These are phyloP conservation scores for Vulpes vulpes DNA, from an alignment of 2,113 vertebrate species.

Conservation along the genomic window DNA sequence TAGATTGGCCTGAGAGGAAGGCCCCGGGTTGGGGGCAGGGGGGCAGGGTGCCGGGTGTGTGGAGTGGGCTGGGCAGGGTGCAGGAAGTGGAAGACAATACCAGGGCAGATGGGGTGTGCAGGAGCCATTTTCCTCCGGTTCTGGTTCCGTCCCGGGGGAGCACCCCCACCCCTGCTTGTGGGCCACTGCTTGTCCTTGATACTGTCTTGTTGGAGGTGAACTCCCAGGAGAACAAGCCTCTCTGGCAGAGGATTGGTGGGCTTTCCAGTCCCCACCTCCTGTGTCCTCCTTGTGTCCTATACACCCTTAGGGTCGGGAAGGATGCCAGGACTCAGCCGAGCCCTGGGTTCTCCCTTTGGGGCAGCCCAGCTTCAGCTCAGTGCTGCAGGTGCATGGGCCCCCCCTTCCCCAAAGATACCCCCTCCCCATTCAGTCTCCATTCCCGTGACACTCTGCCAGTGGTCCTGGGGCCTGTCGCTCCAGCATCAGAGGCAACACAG, in stretches of 20 bases:
- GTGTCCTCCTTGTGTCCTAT: not conserved
- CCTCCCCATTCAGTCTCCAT: no score
- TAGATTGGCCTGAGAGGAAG: not conserved
- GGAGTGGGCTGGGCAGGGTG: not conserved
- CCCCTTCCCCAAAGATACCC: fast-evolving
- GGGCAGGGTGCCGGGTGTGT: fast-evolving
- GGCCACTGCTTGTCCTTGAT: not conserved
- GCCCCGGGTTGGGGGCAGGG: no score
- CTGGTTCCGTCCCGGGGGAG: not conserved
- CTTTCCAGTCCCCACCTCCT: fast-evolving
- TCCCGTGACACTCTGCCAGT: not conserved
- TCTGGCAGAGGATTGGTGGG: no score
- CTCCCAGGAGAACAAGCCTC: not conserved
- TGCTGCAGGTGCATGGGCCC: not conserved
- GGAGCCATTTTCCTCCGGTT: not conserved
- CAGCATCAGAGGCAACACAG: not conserved
- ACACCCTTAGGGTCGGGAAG: not conserved
- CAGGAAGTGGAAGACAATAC: not conserved
- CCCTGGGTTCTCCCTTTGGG: not conserved
- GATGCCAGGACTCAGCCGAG: not conserved
- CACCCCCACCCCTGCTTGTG: fast-evolving
- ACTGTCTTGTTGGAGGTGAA: no score
- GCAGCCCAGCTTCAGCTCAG: no score
- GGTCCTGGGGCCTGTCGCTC: not conserved
- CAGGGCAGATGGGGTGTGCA: not conserved